Conservation (phyloP, 2,113 vertebrate species). For the Benitochromis conjunctus region DNA sequence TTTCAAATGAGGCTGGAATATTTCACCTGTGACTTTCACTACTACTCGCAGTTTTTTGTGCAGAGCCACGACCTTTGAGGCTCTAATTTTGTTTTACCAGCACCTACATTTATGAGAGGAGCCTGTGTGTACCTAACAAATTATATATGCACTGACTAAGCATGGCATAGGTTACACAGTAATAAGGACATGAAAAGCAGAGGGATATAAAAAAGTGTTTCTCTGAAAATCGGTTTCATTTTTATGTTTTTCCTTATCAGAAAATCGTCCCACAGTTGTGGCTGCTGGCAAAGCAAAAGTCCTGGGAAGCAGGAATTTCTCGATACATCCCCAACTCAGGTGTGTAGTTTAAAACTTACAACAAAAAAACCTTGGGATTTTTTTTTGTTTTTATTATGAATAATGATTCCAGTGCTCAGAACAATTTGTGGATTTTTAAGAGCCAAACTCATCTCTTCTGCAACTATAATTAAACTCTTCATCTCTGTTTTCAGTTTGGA, state of each 20-base stretch:
- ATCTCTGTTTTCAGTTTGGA: constrained; percentile 67
- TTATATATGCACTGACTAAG: not conserved
- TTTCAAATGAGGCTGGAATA: not conserved
- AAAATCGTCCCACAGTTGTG: constrained; percentile 64
- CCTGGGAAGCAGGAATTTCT: constrained; percentile 61
- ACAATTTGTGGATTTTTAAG: not conserved
- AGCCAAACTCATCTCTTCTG: not conserved
- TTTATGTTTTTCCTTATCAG: constrained; percentile 18
- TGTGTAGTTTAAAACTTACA: not conserved
- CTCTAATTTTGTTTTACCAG: not conserved
- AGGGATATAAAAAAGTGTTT: not conserved
- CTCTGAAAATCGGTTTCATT: not conserved
- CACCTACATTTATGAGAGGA: not conserved
- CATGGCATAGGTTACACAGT: not conserved
- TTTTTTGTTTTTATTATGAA: not conserved
- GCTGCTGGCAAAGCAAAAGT: constrained; percentile 71
- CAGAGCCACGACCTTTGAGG: not conserved
- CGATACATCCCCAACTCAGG: constrained; percentile 70
- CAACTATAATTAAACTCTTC: not conserved
- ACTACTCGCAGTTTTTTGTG: not conserved
- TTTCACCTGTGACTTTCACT: not conserved
- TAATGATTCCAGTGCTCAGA: not conserved
- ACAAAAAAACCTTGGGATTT: not conserved
- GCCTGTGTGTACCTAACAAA: not conserved
- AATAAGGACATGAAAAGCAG: not conserved